Base-by-base conservation (phyloP, 2,888 invertebrate genomes). In the Netelia melanura region DNA sequence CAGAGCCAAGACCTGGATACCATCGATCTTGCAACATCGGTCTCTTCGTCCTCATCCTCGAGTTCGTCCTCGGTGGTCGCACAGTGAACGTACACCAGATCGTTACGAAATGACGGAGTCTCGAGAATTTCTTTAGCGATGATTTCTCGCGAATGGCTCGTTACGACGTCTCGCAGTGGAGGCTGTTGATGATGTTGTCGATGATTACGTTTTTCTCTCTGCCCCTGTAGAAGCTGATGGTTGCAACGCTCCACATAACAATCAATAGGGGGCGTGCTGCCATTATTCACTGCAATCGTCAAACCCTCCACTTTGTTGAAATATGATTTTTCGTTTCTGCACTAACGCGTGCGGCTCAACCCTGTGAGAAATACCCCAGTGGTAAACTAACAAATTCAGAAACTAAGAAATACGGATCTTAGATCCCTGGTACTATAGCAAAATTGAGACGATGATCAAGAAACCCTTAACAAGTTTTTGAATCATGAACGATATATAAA, bases 1-100 rank as follows among this genome's bases (percentile, higher is more conserved):
- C 95, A 95, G 23, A 95, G 89, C 95, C 95, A 95, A 52, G 95
- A 94, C 79, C 92, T 88, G 48, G 91, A 90, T 81, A 94, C 91
- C 64, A 87, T 86, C 56, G 86, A 86, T 56, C 89, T 88, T 58
- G 89, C 89, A 17, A 86, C 89, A 30, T 70, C 65, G 74, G 56
- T 25, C 10, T 85, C 87, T 58, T 89, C 90, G 21, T 88, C 88
- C 38, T 90, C 89, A 23, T 78, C 48, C 8, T 81, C 87, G 71
- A 89, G 89, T 56, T 90, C 90, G 62, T 89, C 89, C 72, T 91
- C 90, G 23, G 88, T 89, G 9, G 89, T 89, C 6, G 89, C 88
- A 81, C 90, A 90, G 64, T 90, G 89, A 52, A 90, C 90, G 84
- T 91, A 90, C 54, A 91, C 89, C 74, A 90, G 88, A 76, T 90